Conservation (phyloP, 2,113 vertebrate species). For the Guaruba guarouba region DNA sequence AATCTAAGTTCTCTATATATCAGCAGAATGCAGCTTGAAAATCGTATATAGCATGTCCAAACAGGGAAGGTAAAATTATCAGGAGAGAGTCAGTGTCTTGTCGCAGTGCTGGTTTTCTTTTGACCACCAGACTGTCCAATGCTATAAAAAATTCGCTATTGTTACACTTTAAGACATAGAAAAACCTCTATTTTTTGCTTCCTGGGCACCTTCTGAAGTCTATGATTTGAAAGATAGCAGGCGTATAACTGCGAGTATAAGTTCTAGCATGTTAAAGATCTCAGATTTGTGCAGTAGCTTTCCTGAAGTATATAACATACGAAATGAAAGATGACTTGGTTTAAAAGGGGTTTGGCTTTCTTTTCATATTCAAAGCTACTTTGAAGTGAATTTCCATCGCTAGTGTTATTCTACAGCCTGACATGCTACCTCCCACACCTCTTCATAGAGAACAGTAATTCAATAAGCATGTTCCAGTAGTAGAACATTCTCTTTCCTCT, state of each 20-base stretch:
- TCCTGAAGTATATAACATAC: neutral
- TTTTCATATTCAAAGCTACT: neutral
- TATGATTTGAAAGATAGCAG: neutral
- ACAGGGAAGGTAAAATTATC: neutral
- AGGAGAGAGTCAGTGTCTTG: neutral
- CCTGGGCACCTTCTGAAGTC: neutral
- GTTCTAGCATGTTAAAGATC: neutral
- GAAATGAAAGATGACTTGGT: neutral
- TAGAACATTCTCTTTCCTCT: neutral
- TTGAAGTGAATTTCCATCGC: neutral
- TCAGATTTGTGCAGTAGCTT: neutral
- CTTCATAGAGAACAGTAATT: neutral
- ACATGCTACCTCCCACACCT: neutral
- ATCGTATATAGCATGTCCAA: fast-evolving
- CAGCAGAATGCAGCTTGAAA: neutral
- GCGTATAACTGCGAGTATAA: neutral
- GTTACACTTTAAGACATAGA: neutral
- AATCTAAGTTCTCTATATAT: neutral
- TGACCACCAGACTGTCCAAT: neutral
- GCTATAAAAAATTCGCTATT: neutral
- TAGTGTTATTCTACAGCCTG: neutral
- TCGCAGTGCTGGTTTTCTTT: neutral
- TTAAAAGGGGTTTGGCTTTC: neutral
- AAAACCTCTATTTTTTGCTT: neutral
- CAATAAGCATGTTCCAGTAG: neutral